Percentiles rank a stretch among this genome's conserved stretches.
Evolutionary conservation across 2,797 vertebrate genomes (phyloP).

Genomic region (Macropus fuliginosus): DNA sequence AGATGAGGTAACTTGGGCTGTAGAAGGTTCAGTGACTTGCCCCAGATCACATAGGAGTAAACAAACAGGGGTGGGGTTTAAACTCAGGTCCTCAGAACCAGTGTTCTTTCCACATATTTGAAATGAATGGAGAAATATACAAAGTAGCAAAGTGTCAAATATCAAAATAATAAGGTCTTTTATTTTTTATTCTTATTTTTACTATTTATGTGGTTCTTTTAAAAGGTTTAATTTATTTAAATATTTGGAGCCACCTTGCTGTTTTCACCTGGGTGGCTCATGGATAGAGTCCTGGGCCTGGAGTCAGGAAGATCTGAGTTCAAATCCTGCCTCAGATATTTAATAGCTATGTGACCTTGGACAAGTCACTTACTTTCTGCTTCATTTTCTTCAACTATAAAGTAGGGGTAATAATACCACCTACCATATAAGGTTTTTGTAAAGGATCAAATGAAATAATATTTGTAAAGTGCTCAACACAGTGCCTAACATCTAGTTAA

Average conservation of each 20-base stretch:
- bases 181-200: neutral
- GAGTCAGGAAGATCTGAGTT: neutral
- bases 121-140: neutral
- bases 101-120: neutral
- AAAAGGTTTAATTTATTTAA: neutral
- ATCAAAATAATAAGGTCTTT: neutral
- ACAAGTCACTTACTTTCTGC: neutral
- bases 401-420: neutral
- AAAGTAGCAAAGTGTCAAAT: neutral
- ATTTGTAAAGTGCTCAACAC: neutral
- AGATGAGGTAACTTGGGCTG: neutral
- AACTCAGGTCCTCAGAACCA: neutral
- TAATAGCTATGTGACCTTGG: neutral
- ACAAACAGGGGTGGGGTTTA: neutral
- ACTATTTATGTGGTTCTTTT: neutral
- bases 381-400: neutral
- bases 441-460: neutral
- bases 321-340: neutral
- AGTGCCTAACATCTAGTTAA: neutral
- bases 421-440: neutral
- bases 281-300: neutral
- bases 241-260: neutral
- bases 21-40: accelerated
- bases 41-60: neutral
- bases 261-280: neutral